Base-by-base conservation (phyloP, 2,113 vertebrate species). In the Mola mola region DNA sequence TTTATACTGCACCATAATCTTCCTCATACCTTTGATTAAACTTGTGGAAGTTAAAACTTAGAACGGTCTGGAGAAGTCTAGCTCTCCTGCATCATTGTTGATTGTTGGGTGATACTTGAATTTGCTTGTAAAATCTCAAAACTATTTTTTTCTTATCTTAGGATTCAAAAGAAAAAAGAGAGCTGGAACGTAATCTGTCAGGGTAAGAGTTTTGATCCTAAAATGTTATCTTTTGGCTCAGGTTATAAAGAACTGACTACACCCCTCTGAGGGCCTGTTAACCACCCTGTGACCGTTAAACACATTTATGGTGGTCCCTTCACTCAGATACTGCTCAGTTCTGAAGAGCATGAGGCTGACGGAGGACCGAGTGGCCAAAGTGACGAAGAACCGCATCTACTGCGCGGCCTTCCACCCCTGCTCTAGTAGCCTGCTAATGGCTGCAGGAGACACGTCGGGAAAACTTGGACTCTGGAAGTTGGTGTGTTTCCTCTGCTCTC, bases 341-440 rank as follows among this genome's bases (percentile, higher is more conserved):
- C 91, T 98, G 47, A 82, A 50, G 51, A 74, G 29, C 6, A 94
- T 96, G 95, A 79, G 11, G 36, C 81, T 95, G 34, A 67, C 53
- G 0, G 79, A 91, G 31, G 78, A 88, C 4, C 58, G 55, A 33
- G 29, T 96, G 43, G 86, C 56, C 16, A 96, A 95, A 91, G 92
- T 96, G 53, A 92, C 95, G 59, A 90, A 75, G 8, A 36, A 57
- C 1, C 81, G 93, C 0, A 41, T 96, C 56, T 88, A 59, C 21
- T 94, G 93, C 3, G 34, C 94, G 66, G 92, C 95, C 15, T 74
- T 98, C 57, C 96, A 98, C 38, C 96, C 95, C 1, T 92, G 92
- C 0, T 72, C 86, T 31, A 92, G 87, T 85, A 80, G 66, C 58
- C 75, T 92, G 67, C 74, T 98, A 0, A 83, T 96, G 81, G 95